Evolutionary conservation across 1,140 invertebrate species (phyloP).

Genomic region (Doryteuthis pealeii): DNA sequence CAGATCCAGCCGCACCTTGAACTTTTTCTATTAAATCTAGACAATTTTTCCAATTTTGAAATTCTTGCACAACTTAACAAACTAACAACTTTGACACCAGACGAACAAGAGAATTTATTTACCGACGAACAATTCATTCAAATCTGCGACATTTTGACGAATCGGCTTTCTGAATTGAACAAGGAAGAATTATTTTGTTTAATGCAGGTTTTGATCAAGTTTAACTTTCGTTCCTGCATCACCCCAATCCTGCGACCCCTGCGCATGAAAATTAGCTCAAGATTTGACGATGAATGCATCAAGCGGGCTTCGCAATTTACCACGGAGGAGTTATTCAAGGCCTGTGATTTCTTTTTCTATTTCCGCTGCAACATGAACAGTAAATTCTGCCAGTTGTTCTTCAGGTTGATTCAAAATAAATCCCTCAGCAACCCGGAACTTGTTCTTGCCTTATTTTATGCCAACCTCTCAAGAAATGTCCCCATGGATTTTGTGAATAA

Average conservation of each 20-base stretch:
- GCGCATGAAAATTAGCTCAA: background rate
- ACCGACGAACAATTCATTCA: background rate
- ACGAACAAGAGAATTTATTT: background rate
- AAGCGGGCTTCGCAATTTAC: background rate
- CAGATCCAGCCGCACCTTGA: too few species aligned
- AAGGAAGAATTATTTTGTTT: background rate
- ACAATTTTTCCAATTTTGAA: background rate
- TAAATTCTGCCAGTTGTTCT: background rate
- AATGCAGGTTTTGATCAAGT: background rate
- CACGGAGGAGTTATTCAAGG: background rate
- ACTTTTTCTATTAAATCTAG: too few species aligned
- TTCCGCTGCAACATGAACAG: background rate
- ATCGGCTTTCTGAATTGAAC: background rate
- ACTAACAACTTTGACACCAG: background rate
- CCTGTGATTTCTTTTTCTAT: constrained; percentile 2
- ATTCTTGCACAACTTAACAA: background rate
- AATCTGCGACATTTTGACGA: background rate
- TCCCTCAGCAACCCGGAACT: background rate
- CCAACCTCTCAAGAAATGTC: background rate
- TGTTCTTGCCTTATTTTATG: background rate
- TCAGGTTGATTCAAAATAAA: background rate
- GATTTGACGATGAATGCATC: background rate
- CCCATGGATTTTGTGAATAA: background rate
- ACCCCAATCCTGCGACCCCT: background rate
- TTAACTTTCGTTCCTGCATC: background rate